Percentiles rank a stretch among this genome's conserved stretches.
These are phyloP conservation scores for Drosophila paramelanica DNA, from an alignment of 2,888 invertebrate genomes.

Conservation along the genomic window DNA sequence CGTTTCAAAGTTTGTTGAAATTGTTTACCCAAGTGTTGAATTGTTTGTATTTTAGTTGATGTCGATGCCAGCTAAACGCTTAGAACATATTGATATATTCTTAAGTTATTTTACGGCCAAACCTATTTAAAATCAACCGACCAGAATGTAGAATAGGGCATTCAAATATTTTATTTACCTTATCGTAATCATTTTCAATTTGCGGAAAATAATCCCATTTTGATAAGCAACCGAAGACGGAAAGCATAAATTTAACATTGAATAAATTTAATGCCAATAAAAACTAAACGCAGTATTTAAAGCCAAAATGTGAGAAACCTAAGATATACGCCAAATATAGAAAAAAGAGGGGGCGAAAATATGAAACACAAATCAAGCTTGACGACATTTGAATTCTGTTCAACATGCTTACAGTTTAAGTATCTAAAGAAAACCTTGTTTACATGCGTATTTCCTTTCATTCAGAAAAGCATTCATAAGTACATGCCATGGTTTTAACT, in stretches of 20 bases:
- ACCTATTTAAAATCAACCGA: neutral
- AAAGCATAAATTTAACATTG: neutral
- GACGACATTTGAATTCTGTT: neutral
- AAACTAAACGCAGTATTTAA: neutral
- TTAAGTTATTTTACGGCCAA: neutral
- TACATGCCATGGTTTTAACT: no score
- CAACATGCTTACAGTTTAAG: neutral
- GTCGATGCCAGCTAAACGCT: conserved; percentile 6
- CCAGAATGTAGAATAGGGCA: neutral
- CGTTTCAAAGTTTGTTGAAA: conserved; percentile 34
- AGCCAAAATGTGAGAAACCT: no score
- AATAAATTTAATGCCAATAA: neutral
- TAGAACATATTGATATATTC: conserved; percentile 6
- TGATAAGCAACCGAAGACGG: no score
- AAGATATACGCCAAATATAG: no score
- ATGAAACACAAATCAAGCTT: no score
- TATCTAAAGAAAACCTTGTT: neutral
- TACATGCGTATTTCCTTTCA: neutral
- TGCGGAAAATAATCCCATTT: neutral
- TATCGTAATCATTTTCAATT: neutral
- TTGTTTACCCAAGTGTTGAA: conserved; percentile 30
- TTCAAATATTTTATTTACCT: neutral
- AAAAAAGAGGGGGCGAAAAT: no score
- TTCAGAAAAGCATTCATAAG: neutral
- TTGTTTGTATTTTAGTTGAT: conserved; percentile 32